Evolutionary conservation across 2,888 invertebrate species (phyloP).

Genomic region (Synergus umbraculus): DNA sequence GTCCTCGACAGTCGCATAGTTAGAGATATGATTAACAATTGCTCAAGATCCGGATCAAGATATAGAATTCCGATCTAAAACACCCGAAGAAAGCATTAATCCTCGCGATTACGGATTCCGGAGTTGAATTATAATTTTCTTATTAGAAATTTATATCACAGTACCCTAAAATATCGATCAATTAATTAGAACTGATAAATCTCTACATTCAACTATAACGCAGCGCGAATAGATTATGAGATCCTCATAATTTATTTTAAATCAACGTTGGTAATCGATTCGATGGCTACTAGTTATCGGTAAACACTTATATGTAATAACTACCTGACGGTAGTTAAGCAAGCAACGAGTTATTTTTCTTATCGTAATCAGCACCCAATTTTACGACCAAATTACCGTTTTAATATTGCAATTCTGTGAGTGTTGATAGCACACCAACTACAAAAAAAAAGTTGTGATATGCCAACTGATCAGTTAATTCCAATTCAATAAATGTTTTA

Average conservation of each 20-base stretch:
- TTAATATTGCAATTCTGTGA: neutral
- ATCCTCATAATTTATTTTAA: neutral
- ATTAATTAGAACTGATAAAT: no score
- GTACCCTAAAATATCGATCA: no score
- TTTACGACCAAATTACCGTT: conserved; percentile 1
- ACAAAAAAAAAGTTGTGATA: neutral
- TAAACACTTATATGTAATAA: conserved; percentile 1
- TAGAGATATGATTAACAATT: no score
- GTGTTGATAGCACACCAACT: neutral
- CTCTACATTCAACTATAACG: neutral
- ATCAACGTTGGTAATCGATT: neutral
- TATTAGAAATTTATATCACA: no score
- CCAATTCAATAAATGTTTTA: neutral
- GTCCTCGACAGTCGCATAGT: no score
- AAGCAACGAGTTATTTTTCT: neutral
- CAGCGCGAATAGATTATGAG: neutral
- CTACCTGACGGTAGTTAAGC: conserved; percentile 2
- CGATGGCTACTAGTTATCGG: neutral
- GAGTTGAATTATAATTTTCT: no score
- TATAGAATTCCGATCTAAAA: no score
- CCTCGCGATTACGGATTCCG: no score
- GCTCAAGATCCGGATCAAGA: no score
- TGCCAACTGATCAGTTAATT: neutral
- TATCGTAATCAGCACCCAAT: neutral
- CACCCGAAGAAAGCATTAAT: no score